Evolutionary conservation across 2,888 invertebrate genomes (phyloP).

Genomic region (Muscina levida): DNA sequence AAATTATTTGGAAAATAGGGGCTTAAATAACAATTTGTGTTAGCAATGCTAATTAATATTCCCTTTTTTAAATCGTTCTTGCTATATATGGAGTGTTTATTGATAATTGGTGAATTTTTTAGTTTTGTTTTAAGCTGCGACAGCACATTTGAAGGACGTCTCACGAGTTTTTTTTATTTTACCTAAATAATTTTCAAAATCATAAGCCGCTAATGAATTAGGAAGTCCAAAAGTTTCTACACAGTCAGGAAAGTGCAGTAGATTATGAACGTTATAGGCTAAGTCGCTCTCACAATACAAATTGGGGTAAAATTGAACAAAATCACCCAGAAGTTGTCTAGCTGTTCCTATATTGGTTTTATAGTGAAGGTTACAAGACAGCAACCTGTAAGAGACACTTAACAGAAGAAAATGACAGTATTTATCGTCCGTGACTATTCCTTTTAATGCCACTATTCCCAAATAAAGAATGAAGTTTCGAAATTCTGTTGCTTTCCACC

Average conservation of each 20-base stretch:
- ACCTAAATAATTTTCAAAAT: slow-evolving; percentile 25
- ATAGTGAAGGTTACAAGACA: too few species aligned
- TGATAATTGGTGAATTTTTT: slow-evolving; percentile 32
- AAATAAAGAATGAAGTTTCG: slow-evolving; percentile 20
- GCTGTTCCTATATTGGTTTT: too few species aligned
- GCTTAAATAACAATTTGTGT: slow-evolving; percentile 24
- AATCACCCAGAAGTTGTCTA: too few species aligned
- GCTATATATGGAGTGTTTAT: slow-evolving; percentile 35
- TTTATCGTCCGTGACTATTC: too few species aligned
- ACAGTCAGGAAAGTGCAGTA: slow-evolving; percentile 25
- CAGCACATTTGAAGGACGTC: slow-evolving; percentile 21
- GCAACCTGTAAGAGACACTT: too few species aligned
- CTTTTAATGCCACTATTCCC: neutral
- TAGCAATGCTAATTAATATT: slow-evolving; percentile 10
- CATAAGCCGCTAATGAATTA: slow-evolving; percentile 13
- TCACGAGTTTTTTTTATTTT: slow-evolving; percentile 10
- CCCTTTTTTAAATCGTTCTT: slow-evolving; percentile 40
- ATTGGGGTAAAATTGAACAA: too few species aligned
- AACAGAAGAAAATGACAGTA: too few species aligned
- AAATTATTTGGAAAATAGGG: slow-evolving; percentile 42
- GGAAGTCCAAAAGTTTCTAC: slow-evolving; percentile 2
- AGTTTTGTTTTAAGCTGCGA: slow-evolving; percentile 22
- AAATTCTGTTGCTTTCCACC: neutral
- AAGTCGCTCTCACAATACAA: neutral
- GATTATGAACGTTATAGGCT: slow-evolving; percentile 11